These are phyloP conservation scores for mouse (Mus musculus) DNA, from an alignment of 2,113 vertebrate species.

Conservation along the genomic window DNA sequence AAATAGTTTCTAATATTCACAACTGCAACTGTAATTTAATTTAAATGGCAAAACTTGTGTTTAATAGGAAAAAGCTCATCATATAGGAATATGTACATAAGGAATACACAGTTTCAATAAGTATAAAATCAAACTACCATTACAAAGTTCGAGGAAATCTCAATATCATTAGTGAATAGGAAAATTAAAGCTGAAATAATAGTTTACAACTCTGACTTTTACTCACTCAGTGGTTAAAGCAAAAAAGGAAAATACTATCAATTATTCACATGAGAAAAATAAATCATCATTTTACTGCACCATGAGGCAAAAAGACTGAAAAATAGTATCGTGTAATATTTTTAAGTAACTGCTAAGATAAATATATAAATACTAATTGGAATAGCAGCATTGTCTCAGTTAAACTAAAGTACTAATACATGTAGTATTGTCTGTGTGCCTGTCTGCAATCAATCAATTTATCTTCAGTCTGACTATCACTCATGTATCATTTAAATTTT, in stretches of 20 bases:
- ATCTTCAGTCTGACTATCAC: background rate
- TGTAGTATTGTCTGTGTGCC: background rate
- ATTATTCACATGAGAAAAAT: background rate
- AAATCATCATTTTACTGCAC: background rate
- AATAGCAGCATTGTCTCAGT: background rate
- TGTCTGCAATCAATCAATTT: background rate
- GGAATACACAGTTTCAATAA: background rate
- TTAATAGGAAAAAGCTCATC: background rate
- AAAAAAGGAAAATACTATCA: background rate
- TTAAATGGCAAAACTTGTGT: background rate
- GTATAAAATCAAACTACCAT: background rate
- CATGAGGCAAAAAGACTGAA: background rate
- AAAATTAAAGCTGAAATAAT: background rate
- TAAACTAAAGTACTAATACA: background rate
- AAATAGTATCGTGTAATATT: background rate
- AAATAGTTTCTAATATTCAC: background rate
- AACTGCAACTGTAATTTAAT: background rate
- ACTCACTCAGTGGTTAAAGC: background rate
- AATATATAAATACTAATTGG: background rate
- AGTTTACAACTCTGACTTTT: background rate
- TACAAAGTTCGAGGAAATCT: background rate
- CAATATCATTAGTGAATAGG: background rate
- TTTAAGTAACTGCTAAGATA: background rate
- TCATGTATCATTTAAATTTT: background rate
- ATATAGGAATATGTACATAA: background rate